These are phyloP conservation scores for Orientallactaga bullata DNA, from an alignment of 2,113 vertebrate genomes.

Conservation along the genomic window DNA sequence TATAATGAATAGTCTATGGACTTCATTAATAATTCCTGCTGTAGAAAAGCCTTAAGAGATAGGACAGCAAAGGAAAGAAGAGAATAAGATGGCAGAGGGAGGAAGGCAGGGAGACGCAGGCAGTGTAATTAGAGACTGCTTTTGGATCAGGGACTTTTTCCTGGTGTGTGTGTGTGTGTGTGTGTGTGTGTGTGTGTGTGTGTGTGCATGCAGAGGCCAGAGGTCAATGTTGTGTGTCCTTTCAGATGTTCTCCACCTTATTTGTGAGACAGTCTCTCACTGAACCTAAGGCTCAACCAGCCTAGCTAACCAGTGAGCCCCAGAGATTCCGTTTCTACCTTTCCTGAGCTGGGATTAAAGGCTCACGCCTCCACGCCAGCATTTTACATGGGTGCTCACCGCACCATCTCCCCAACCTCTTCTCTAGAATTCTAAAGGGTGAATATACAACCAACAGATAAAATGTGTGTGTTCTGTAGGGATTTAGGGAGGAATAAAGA, in stretches of 20 bases:
- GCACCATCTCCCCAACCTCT: no score
- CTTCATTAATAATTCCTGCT: neutral
- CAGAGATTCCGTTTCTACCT: neutral
- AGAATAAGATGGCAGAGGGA: neutral
- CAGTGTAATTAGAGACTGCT: slow-evolving; percentile 3
- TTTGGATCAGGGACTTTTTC: neutral
- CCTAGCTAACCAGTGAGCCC: no score
- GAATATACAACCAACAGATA: neutral
- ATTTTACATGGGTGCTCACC: no score
- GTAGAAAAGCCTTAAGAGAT: slow-evolving; percentile 8
- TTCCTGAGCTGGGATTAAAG: no score
- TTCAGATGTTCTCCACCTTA: no score
- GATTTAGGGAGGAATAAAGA: slow-evolving; percentile 7
- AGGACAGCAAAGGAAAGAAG: neutral
- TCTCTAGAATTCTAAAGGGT: slow-evolving; percentile 9
- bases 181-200: no score
- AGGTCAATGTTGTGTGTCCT: no score
- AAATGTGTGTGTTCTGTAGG: slow-evolving; percentile 12
- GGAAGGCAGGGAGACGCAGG: neutral
- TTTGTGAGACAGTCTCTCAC: no score
- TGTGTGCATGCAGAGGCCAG: no score
- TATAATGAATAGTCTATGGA: neutral
- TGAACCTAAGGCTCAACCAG: no score
- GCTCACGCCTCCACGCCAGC: no score
- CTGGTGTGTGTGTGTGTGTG: no score